Evolutionary conservation across 2,888 invertebrate genomes (phyloP).

Genomic region (Cataglyphis livida): DNA sequence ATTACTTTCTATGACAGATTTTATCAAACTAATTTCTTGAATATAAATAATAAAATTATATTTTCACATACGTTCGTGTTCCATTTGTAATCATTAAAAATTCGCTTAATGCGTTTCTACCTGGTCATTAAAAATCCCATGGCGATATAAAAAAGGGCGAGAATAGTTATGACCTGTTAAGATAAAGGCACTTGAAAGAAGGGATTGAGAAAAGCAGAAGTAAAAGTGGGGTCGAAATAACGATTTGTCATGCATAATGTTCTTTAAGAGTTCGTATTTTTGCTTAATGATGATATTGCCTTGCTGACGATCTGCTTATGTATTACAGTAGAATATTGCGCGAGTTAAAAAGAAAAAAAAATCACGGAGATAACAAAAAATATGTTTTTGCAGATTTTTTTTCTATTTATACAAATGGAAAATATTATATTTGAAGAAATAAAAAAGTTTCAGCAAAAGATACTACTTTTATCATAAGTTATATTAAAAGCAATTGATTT

Average conservation of each 20-base stretch:
- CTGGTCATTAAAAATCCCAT: slow-evolving; percentile 26
- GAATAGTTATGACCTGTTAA: slow-evolving; percentile 24
- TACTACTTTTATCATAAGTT: background rate
- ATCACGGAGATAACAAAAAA: background rate
- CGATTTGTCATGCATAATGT: slow-evolving; percentile 38
- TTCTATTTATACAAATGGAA: background rate
- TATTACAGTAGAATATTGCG: background rate
- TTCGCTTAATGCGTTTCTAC: slow-evolving; percentile 16
- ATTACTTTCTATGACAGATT: background rate
- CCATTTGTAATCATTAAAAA: background rate
- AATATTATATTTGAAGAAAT: background rate
- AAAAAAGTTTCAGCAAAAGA: background rate
- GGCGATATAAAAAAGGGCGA: slow-evolving; percentile 7
- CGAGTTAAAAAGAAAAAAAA: slow-evolving; percentile 3
- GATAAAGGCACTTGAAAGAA: slow-evolving; percentile 6
- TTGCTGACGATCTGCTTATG: background rate
- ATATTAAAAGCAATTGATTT: slow-evolving; percentile 56
- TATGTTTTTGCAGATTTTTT: background rate
- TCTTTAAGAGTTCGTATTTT: slow-evolving; percentile 15
- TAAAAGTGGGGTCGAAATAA: slow-evolving; percentile 16
- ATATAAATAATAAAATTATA: background rate
- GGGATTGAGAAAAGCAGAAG: background rate
- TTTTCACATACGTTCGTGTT: background rate
- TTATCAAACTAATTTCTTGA: background rate
- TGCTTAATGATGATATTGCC: background rate